Evolutionary conservation across 2,113 vertebrate genomes (phyloP), one percentile per base, ranked within the genome.

Genomic region (Misgurnus mizolepis): DNA sequence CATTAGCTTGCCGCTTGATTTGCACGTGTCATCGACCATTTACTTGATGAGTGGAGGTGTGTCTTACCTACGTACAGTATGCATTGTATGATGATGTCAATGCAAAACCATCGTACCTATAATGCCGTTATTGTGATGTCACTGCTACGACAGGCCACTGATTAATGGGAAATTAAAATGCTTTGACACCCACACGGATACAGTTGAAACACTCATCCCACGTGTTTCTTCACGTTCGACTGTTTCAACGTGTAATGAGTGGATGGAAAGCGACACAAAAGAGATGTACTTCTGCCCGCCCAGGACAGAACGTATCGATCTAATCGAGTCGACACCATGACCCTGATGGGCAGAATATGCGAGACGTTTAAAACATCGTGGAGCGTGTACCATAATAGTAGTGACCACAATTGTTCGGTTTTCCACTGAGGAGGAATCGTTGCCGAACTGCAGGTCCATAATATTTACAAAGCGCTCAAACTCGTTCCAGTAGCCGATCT

Each of bases 401-500:
- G 98, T 99, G 90, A 99, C 98, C 87, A 99, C 96, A 89, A 99
- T 99, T 84, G 98, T 99, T 93, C 97, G 93, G 89, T 99, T 99
- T 94, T 99, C 98, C 91, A 97, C 92, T 79, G 97, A 97, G 15
- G 96, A 94, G 79, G 91, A 91, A 85, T 98, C 96, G 90, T 99
- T 99, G 93, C 95, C 94, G 87, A 96, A 93, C 87, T 95, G 95
- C 84, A 93, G 94, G 88, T 99, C 97, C 80, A 96, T 92, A 85
- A 95, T 93, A 92, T 96, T 95, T 91, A 99, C 96, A 93, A 98
- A 98, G 85, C 96, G 93, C 81, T 97, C 92, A 90, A 96, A 99
- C 85, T 99, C 98, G 80, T 99, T 99, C 98, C 98, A 99, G 91
- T 98, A 96, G 81, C 98, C 98, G 85, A 96, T 96, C 98, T 99